Percentiles rank a stretch among this genome's conserved stretches.
phyloP scores from a whole-genome alignment of 2,113 vertebrate species.

The Hystrix cristata region DNA sequence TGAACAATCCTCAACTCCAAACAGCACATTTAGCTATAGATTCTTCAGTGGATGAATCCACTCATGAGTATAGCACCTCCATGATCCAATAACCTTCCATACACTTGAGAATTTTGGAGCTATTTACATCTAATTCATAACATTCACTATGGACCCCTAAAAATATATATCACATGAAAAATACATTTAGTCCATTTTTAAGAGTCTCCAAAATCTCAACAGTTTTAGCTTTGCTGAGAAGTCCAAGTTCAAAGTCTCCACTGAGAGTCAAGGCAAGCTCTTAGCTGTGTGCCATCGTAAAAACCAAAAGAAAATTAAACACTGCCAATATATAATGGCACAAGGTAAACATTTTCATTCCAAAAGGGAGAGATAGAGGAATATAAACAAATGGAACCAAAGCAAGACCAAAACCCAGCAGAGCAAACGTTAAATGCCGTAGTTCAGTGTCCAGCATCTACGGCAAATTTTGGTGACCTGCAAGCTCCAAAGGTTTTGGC shows the following conservation, averaged over 20 bases:
- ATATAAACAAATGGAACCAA: not conserved
- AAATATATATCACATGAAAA: not conserved
- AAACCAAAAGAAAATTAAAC: not conserved
- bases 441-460: not conserved
- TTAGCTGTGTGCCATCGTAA: not conserved
- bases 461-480: not conserved
- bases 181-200: not conserved
- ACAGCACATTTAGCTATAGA: not conserved
- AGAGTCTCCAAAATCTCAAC: not conserved
- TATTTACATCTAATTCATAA: not conserved
- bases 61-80: not conserved
- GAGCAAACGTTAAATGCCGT: not conserved
- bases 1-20: not conserved
- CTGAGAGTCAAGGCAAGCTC: not conserved
- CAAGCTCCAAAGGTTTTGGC: not conserved
- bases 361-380: not conserved
- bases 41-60: not conserved
- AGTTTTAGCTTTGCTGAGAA: not conserved
- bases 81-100: not conserved
- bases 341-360: not conserved
- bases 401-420: not conserved
- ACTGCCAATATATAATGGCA: not conserved
- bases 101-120: not conserved
- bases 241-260: not conserved
- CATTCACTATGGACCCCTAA: not conserved